Evolutionary conservation across 2,888 invertebrate genomes (phyloP), one percentile per base, ranked within the genome.

Genomic region (Phorcus lineatus): DNA sequence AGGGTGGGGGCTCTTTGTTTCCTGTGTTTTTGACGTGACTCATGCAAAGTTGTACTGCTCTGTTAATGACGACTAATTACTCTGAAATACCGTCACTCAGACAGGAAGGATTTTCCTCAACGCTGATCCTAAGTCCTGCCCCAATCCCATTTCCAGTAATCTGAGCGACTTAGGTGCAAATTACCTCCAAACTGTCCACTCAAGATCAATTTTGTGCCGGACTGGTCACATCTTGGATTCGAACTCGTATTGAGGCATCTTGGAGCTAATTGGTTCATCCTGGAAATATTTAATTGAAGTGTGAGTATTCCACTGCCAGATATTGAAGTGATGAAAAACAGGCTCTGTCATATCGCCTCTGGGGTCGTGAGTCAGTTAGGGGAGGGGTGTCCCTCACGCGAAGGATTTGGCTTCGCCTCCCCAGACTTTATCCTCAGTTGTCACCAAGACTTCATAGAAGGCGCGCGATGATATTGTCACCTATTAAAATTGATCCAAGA

Each of bases 201-300:
- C 62, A 62, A 62, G 62, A 62, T 62, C 62, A 62, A 62, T 62
- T 62, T 62, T 17, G 62, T 62, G 28, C 28, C 62, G 22, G 62
- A 22, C 62, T 62, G 62, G 62, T 28, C 62, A 62, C 62, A 62
- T 28, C 62, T 62, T 62, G 24, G 24, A 62, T 62, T 28, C 28
- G 28, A 62, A 62, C 62, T 28, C 28, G 62, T 16, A 13, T 28
- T 13, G 13, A 17, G 62, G 24, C 28, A 28, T 28, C 28, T 24
- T 19, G 13, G 62, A 24, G 11, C 62, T 62, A 62, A 62, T 62
- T 62, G 62, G 62, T 28, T 28, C 28, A 62, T 62, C 62, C 24
- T 62, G 62, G 28, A 11, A 28, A 62, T 62, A 62, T 62, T 62
- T 62, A 62, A 62, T 62, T 62, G 62, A 62, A 62, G 62, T 62